A percentile compares a stretch with the other conserved stretches of the same genome.
phyloP scores from a whole-genome alignment of 1,140 invertebrate genomes.

The Achroia grisella region DNA sequence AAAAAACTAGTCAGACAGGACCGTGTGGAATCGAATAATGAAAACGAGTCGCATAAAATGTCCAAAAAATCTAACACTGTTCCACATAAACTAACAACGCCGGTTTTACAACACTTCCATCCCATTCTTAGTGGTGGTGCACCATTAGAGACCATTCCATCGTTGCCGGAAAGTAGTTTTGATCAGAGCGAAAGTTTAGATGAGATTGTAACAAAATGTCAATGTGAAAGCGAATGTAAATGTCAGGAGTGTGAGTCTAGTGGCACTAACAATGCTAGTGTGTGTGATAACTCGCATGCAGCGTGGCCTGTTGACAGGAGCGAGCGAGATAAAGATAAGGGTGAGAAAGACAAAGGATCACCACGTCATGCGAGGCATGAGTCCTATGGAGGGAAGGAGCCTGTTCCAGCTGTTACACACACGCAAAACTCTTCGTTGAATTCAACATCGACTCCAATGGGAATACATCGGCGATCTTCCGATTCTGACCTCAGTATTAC shows the following conservation, averaged over 20 bases:
- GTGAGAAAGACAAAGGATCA: conserved; percentile 52
- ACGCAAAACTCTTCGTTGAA: conserved; percentile 61
- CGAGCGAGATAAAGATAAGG: conserved; percentile 45
- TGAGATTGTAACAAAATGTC: conserved; percentile 26
- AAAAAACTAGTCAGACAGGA: conserved; percentile 48
- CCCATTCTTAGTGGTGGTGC: conserved; percentile 46
- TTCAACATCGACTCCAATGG: conserved; percentile 72
- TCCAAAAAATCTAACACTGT: conserved; percentile 29
- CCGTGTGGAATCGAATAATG: conserved; percentile 39
- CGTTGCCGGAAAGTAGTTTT: conserved; percentile 50
- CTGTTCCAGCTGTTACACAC: conserved; percentile 11
- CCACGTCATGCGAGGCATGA: conserved; percentile 58
- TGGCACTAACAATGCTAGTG: conserved; percentile 61
- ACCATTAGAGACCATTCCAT: conserved; percentile 60
- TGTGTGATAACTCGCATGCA: conserved; percentile 72
- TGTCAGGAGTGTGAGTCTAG: conserved; percentile 8
- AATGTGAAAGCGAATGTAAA: conserved; percentile 7
- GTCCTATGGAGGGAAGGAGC: conserved; percentile 53
- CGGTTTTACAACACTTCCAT: conserved; percentile 54
- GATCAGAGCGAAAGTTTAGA: conserved; percentile 49
- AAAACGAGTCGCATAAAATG: conserved; percentile 46
- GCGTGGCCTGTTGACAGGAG: conserved; percentile 65
- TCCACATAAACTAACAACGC: conserved; percentile 43
- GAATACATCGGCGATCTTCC: conserved; percentile 86
- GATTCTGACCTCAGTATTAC: conserved; percentile 95